phyloP scores from a whole-genome alignment of 2,113 vertebrate genomes.

The Mormyrus iriodes region DNA sequence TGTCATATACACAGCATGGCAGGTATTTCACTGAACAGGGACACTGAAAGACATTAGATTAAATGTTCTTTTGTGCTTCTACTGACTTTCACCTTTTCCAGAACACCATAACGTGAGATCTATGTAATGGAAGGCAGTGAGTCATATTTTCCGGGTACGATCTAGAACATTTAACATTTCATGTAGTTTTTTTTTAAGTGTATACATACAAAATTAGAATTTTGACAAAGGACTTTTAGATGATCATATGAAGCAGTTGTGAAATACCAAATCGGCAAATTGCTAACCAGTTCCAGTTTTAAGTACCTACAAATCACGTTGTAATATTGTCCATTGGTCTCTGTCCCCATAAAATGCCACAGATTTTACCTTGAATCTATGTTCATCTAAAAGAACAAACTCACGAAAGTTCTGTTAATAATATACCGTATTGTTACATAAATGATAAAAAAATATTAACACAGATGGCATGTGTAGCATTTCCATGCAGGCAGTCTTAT shows the following conservation, averaged over 20 bases:
- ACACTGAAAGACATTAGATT: neutral
- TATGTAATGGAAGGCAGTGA: neutral
- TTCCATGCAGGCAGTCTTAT: neutral
- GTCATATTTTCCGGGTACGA: neutral
- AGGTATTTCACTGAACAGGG: neutral
- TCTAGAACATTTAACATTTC: neutral
- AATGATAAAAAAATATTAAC: neutral
- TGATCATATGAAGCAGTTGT: neutral
- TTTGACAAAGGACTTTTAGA: slow-evolving; percentile 23
- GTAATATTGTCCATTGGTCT: neutral
- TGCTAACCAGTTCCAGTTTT: neutral
- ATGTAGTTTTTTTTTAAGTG: neutral
- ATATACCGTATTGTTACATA: neutral
- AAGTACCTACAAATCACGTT: neutral
- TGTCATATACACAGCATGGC: neutral
- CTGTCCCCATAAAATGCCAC: neutral
- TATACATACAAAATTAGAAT: neutral
- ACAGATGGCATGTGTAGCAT: neutral
- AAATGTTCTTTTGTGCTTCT: neutral
- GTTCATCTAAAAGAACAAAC: neutral
- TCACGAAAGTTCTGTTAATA: neutral
- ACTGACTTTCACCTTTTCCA: slow-evolving; percentile 2
- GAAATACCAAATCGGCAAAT: neutral
- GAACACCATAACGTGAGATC: neutral
- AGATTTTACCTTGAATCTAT: neutral